Evolutionary conservation across 2,797 vertebrate species (phyloP).

Genomic region (Gallinago stenura): DNA sequence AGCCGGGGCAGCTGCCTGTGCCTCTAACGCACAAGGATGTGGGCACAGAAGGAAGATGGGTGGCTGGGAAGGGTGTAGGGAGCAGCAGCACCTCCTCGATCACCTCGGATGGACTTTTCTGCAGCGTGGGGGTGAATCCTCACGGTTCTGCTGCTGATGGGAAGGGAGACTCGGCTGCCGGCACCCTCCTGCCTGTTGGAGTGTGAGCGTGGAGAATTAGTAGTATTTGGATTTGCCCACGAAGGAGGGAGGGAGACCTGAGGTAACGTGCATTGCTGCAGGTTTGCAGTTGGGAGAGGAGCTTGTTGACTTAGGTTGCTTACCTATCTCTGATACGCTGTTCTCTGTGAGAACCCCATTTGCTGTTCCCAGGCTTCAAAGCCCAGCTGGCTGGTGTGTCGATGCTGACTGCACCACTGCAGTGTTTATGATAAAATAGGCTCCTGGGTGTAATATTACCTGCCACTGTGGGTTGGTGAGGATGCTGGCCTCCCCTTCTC

Average conservation of each 20-base stretch:
- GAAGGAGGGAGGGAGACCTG: background rate
- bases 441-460: background rate
- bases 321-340: background rate
- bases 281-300: background rate
- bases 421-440: background rate
- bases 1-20: background rate
- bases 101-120: background rate
- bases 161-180: background rate
- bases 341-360: slow-evolving; percentile 66
- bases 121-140: background rate
- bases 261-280: background rate
- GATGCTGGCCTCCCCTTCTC: background rate
- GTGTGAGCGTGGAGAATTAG: rapidly evolving
- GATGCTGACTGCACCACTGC: background rate
- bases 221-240: background rate
- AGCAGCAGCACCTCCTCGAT: background rate
- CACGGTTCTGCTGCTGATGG: background rate
- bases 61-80: background rate
- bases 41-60: background rate
- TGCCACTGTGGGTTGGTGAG: background rate
- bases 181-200: background rate
- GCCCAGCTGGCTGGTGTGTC: background rate
- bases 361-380: slow-evolving; percentile 11
- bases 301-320: background rate
- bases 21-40: background rate